Base-by-base conservation (phyloP, 2,113 vertebrate genomes). In the Nothoprocta pentlandii region DNA sequence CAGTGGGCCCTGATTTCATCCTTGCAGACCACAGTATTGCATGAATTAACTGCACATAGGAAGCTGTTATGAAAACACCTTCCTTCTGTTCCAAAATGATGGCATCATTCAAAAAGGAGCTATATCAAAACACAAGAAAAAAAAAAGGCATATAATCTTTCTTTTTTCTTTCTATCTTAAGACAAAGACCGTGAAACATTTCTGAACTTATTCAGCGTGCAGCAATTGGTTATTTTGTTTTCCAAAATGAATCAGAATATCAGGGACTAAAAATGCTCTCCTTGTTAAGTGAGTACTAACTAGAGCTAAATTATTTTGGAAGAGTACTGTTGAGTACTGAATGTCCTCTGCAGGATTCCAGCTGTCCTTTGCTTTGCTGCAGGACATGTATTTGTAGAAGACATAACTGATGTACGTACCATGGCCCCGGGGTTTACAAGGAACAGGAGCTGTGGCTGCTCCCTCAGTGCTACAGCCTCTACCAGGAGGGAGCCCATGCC, bases 351-450 rank as follows among this genome's bases (percentile, higher is more conserved):
- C 26, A 26, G 28, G 73, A 49, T 10, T 5, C 9, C 0, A 26
- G 32, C 3, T 9, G 5, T 1, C 51, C 42, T 13, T 1, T 30
- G 4, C 17, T n/a, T 6, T 25, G 74, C 66, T 41, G 23, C 2
- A 6, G 2, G 23, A 30, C 58, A 4, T 2, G 5, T 8, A 1
- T 12, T 2, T 10, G 51, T 1, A 3, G 17, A 5, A 7, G 47
- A 63, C 36, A 80, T 68, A 25, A 32, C 39, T 2, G 79, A 10
- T 0, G 58, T 28, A 1, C 5, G 9, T 4, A 28, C 0, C 0
- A 17, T 28, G 46, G 66, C 56, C 49, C 44, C 5, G 36, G 16
- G 6, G 13, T 20, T 6, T 2, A 39, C 10, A 74, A 63, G 0
- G 13, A 5, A n/a, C n/a, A 53, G 6, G 1, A 39, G 46, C 62